Evolutionary conservation across 1,140 invertebrate genomes (phyloP), one percentile per base, ranked within the genome.

Genomic region (Pseudomyrmex gracilis): DNA sequence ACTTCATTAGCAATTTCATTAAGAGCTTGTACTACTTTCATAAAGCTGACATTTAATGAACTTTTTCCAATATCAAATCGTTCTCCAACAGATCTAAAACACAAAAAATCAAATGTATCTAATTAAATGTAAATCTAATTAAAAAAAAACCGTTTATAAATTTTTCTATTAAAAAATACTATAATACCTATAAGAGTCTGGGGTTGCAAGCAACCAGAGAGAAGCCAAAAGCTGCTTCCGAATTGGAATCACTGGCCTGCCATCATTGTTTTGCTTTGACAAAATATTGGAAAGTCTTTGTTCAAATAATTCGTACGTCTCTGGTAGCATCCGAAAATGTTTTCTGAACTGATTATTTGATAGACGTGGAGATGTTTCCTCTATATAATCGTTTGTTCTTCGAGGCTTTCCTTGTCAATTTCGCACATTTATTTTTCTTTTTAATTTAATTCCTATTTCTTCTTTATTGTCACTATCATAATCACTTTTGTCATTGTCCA

Each of bases 271-370:
- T 45, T 63, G 24, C 4, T 63, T 63, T 5, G 61, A 43, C 61
- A 63, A 63, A 63, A 1, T 5, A 43, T 43, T 63, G 34, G 61
- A 15, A 34, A 64, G 15, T 45, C 15, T 64, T 45, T 43, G 34
- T 43, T 64, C 34, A 17, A 64, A 34, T 34, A 64, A 45, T 64
- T 43, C 61, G 2, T 64, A 64, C 2, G 61, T 64, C 7, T 64
- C 61, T 45, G 61, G 34, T 24, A 60, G 2, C 61, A 64, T 64
- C 15, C 61, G 34, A 64, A 64, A 64, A 64, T 64, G 15, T 64
- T 64, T 34, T 2, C 61, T 15, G 45, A 63, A 64, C 24, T 64
- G 61, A 64, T 64, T 64, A 13, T n/a, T 8, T 64, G 34, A 45
- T n/a, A 43, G n/a, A 64, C 15, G 61, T 64, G 61, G 15, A 43